Base-by-base conservation (phyloP, 2,113 vertebrate genomes). In the Oncorhynchus mykiss region DNA sequence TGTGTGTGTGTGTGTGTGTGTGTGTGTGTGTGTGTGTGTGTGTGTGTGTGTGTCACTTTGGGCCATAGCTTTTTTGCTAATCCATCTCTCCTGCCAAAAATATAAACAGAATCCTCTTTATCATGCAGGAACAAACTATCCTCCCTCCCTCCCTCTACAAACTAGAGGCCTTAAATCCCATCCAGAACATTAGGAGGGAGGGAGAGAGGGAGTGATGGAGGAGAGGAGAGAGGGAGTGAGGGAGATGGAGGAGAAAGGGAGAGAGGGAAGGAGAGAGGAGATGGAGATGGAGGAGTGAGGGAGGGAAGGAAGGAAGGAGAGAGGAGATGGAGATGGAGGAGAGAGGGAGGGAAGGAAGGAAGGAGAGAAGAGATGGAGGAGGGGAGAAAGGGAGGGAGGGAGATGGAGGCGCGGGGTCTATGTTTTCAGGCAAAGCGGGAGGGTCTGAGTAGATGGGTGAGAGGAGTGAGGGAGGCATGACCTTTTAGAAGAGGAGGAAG, bases 11-110 rank as follows among this genome's bases (percentile, higher is more conserved):
- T 70, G 72, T 82, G 49, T 74, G 64, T 65, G 74, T 76, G 51
- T 34, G 66, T 34, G 66, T 68, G 27, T 68, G 66, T 34, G 66
- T 27, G 9, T 73, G 75, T 78, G 79, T 67, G 78, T 81, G 49
- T 79, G 71, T 65, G 39, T 75, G 59, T 72, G 67, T 77, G 69
- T 74, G 57, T 74, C 68, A 71, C 72, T 84, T 79, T 68, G 5
- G 65, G 51, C 60, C 54, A 59, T 31, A 70, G 54, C 2, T 70
- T 75, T 76, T 72, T 25, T 80, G 62, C 71, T 80, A 86, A 85
- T 80, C 74, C 75, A 74, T 29, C 57, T 65, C 72, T 78, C 62
- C 72, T 69, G 83, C 73, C 77, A 80, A 82, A 81, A 82, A 81
- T 83, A 84, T 48, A 78, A 45, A 78, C 69, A 70, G 71, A 78